Conservation (phyloP, 2,888 invertebrate species). For the Xestobium rufovillosum region DNA sequence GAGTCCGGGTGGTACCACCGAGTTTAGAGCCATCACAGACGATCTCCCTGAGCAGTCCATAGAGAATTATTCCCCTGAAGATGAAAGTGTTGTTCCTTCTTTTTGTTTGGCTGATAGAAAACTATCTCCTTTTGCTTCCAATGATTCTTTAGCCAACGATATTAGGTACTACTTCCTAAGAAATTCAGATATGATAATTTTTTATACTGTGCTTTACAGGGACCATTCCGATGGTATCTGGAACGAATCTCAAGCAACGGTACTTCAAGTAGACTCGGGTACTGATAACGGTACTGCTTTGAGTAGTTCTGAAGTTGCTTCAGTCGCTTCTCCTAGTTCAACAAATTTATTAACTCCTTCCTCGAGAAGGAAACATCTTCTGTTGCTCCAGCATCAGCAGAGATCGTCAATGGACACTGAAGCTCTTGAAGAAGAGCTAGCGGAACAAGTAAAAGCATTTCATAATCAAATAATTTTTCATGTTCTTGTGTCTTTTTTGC, state of each 20-base stretch:
- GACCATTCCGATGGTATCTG: constrained; percentile 84
- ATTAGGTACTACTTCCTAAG: too few species aligned
- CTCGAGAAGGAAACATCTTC: constrained; percentile 66
- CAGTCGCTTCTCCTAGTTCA: constrained; percentile 48
- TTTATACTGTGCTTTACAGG: constrained; percentile 45
- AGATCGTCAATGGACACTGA: constrained; percentile 81
- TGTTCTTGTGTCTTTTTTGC: background rate
- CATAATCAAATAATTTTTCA: too few species aligned
- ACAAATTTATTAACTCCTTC: constrained; percentile 67
- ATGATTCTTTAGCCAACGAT: constrained; percentile 76
- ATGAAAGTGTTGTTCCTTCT: constrained; percentile 46
- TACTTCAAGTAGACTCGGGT: constrained; percentile 66
- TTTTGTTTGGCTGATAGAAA: constrained; percentile 46
- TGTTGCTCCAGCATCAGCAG: constrained; percentile 76
- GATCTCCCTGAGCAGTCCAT: constrained; percentile 17
- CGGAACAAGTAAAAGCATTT: constrained; percentile 53
- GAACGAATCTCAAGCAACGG: constrained; percentile 85
- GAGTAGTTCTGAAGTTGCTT: constrained; percentile 44
- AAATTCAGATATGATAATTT: too few species aligned
- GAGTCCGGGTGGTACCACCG: constrained; percentile 43
- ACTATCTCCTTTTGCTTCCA: constrained; percentile 69
- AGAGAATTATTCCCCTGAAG: constrained; percentile 40
- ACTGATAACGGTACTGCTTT: constrained; percentile 57
- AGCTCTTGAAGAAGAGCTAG: constrained; percentile 65
- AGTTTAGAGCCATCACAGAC: constrained; percentile 36